Percentiles rank a stretch among this genome's conserved stretches.
phyloP scores from a whole-genome alignment of 2,113 vertebrate species.

The Megaleporinus macrocephalus region DNA sequence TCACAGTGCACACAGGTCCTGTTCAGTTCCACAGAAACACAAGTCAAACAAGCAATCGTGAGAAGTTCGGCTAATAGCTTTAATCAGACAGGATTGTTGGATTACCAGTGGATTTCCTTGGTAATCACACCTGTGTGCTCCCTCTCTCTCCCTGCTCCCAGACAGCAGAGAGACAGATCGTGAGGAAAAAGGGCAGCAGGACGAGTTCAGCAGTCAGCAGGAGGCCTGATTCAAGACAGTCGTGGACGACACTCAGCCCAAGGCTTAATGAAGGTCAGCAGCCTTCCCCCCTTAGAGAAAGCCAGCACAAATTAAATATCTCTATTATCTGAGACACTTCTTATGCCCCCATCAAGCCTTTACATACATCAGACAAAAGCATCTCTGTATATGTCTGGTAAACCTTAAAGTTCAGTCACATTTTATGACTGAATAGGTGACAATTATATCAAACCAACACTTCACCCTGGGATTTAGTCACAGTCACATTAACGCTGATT shows the following conservation, averaged over 20 bases:
- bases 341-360: neutral
- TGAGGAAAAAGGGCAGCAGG: constrained; percentile 6
- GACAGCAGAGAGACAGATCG: neutral
- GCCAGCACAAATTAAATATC: constrained; percentile 11
- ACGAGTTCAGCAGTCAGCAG: constrained; percentile 13
- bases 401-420: constrained; percentile 19
- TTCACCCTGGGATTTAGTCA: constrained; percentile 27
- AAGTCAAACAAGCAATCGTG: constrained; percentile 1
- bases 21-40: constrained; percentile 8
- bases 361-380: neutral
- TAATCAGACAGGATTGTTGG: constrained; percentile 69
- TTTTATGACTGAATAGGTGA: constrained; percentile 18
- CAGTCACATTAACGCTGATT: constrained; percentile 45
- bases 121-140: constrained; percentile 58
- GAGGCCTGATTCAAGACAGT: constrained; percentile 22
- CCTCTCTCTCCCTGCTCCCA: constrained; percentile 10
- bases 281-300: constrained; percentile 1
- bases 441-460: constrained; percentile 38
- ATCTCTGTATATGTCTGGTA: constrained; percentile 15
- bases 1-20: neutral
- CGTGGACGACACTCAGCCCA: neutral
- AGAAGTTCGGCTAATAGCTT: constrained; percentile 60
- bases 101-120: constrained; percentile 69
- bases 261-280: constrained; percentile 37
- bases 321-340: neutral